phyloP scores from a whole-genome alignment of 2,797 vertebrate species.

The Peromyscus eremicus region DNA sequence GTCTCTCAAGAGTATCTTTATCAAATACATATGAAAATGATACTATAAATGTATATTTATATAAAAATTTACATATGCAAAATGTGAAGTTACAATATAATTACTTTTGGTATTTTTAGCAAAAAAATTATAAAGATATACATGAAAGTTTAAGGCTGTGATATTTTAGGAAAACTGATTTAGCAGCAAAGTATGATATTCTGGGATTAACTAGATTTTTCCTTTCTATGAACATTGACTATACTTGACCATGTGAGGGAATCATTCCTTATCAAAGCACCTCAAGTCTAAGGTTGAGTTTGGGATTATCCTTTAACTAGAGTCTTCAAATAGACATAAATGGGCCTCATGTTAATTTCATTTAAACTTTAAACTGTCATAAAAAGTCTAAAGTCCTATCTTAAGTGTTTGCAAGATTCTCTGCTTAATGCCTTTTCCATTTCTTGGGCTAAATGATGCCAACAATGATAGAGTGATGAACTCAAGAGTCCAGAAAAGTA shows the following conservation, averaged over 20 bases:
- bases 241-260: neutral
- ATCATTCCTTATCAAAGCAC: neutral
- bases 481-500: neutral
- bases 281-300: neutral
- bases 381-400: neutral
- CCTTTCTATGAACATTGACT: neutral
- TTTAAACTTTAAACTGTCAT: neutral
- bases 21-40: neutral
- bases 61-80: neutral
- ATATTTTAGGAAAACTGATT: conserved; percentile 7
- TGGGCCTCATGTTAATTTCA: neutral
- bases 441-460: neutral
- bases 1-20: neutral
- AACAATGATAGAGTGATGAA: neutral
- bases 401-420: neutral
- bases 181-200: neutral
- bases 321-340: neutral
- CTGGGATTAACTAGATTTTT: neutral
- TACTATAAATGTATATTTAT: neutral
- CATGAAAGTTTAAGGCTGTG: neutral
- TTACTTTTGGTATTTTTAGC: conserved; percentile 21
- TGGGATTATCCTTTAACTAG: neutral
- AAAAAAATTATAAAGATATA: neutral
- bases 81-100: neutral
- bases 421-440: neutral